Evolutionary conservation across 2,888 invertebrate species (phyloP).

Genomic region (Cheilosia impressa): DNA sequence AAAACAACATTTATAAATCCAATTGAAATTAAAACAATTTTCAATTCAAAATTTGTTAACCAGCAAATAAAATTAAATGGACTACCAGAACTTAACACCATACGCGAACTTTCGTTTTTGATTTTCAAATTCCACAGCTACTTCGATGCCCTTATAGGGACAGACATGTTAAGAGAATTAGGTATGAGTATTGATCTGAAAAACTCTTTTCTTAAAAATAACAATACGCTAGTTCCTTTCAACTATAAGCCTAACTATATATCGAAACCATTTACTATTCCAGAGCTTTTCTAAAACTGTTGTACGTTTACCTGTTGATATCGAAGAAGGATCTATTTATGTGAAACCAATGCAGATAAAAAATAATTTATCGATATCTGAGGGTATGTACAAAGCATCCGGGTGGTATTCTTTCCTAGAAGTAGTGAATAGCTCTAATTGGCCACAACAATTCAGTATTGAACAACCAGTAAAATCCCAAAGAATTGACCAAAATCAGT

Average conservation of each 20-base stretch:
- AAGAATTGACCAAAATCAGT: too few species aligned
- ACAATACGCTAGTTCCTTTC: background rate
- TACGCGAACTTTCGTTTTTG: background rate
- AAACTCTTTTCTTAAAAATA: slow-evolving; percentile 6
- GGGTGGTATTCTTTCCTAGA: background rate
- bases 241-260: background rate
- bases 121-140: slow-evolving; percentile 12
- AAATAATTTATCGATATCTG: slow-evolving; percentile 3
- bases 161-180: slow-evolving; percentile 8
- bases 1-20: too few species aligned
- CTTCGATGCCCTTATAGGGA: slow-evolving; percentile 16
- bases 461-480: too few species aligned
- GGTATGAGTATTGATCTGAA: slow-evolving; percentile 13
- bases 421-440: background rate
- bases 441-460: too few species aligned
- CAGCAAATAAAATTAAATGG: too few species aligned
- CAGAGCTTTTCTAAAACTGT: too few species aligned
- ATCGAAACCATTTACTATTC: too few species aligned
- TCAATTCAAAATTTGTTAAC: too few species aligned
- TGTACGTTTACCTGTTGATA: too few species aligned
- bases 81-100: background rate
- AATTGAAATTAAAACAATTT: too few species aligned
- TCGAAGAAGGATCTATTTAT: too few species aligned
- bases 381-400: background rate
- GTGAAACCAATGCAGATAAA: background rate